These are phyloP conservation scores for Physocephala rufipes DNA, from an alignment of 2,888 invertebrate genomes.

Conservation along the genomic window DNA sequence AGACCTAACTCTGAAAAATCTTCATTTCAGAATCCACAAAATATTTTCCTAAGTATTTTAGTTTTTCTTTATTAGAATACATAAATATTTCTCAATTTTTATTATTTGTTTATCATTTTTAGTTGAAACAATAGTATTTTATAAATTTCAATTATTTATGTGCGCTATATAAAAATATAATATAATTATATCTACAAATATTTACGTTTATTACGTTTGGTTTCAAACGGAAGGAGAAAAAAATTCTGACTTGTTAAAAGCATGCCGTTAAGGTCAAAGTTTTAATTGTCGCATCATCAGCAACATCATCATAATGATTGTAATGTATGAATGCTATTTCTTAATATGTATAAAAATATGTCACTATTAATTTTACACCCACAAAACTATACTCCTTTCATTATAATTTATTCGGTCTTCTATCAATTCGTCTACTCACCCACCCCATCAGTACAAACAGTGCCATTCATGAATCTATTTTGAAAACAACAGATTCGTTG, in stretches of 20 bases:
- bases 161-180: neutral
- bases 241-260: no score
- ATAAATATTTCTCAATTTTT: no score
- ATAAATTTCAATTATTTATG: neutral
- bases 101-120: no score
- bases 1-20: neutral
- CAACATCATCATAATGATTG: no score
- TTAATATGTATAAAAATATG: no score
- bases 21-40: neutral
- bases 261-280: no score
- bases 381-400: neutral
- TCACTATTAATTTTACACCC: neutral
- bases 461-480: conserved; percentile 14
- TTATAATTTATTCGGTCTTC: neutral
- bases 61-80: no score
- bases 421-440: neutral
- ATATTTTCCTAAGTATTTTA: neutral
- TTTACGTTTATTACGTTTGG: neutral
- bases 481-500: neutral
- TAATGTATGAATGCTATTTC: no score
- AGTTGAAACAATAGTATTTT: no score
- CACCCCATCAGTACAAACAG: neutral
- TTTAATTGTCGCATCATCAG: no score
- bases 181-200: neutral
- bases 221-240: no score